Evolutionary conservation across 1,140 invertebrate genomes (phyloP), one percentile per base, ranked within the genome.

Genomic region (Limonius californicus): DNA sequence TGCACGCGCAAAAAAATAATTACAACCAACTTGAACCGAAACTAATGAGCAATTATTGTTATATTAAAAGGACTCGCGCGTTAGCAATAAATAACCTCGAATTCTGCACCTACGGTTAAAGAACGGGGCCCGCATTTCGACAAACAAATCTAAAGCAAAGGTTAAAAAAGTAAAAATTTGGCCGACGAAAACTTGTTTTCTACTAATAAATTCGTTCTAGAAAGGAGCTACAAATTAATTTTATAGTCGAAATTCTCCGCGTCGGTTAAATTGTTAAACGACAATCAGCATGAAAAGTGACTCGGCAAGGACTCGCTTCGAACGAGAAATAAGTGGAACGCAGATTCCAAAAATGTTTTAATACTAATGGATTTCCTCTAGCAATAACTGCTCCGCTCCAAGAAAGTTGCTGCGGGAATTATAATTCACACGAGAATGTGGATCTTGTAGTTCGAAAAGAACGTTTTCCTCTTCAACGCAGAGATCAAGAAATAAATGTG

Each of bases 351-450:
- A 39, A 39, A 39, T 39, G 35, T 39, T 39, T 39, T 14, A 39
- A 39, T 39, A 39, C 35, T 39, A 39, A 39, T 39, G n/a, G 35
- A 39, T 39, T 39, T 39, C 35, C 35, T 39, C 35, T 39, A 39
- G 35, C 35, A 2, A 39, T 27, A 27, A 27, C 23, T 4, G 9
- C 23, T 27, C 23, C 23, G 3, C 11, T 39, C 2, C 11, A 39
- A 39, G 35, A 39, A 39, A 39, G 35, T 39, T 39, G 35, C n/a
- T 39, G n/a, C n/a, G n/a, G n/a, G 11, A 39, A 6, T 11, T 39
- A 39, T 6, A 39, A 39, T 39, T 39, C 11, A 39, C 35, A 12
- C 35, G 35, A 14, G 35, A 39, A 39, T 39, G n/a, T n/a, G n/a
- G n/a, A n/a, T n/a, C n/a, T n/a, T n/a, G n/a, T n/a, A n/a, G n/a